Evolutionary conservation across 2,888 invertebrate species (phyloP), one percentile per base, ranked within the genome.

Genomic region (Pachymerium ferrugineum): DNA sequence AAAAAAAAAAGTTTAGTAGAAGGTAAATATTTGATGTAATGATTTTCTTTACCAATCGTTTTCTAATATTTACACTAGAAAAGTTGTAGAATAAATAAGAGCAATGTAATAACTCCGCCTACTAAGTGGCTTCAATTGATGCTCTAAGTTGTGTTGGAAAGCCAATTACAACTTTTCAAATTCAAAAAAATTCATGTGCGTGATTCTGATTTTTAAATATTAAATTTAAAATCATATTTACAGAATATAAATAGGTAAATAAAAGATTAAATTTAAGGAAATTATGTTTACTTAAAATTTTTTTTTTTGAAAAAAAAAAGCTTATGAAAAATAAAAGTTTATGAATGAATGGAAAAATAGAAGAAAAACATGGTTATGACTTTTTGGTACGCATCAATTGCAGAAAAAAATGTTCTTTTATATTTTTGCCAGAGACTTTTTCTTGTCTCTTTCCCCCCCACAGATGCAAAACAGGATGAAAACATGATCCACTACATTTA

Each of bases 391-490:
- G 62, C 62, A 62, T 62, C 62, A 62, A 62, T 62, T 62, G 62
- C 62, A 10, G 25, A 62, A 54, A 54, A 62, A 62, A 38, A 62
- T 62, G 62, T 62, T 28, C 28, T 62, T 62, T 62, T 62, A 10
- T n/a, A n/a, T n/a, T n/a, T n/a, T n/a, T n/a, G n/a, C n/a, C n/a
- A n/a, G n/a, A n/a, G 12, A 25, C 62, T 12, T 28, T 28, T 25
- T 38, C 62, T 28, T 12, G 28, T 28, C n/a, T 6, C 62, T n/a
- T 25, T 62, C n/a, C n/a, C 62, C 62, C 28, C 62, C 10, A 10
- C 47, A 54, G 47, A 62, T 62, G 62, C 62, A 62, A 62, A 62
- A 62, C 62, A 62, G 62, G 62, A 62, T 62, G 62, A 62, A 62
- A 62, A 62, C 62, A 62, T 28, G 62, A 62, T 62, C 62, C 62